phyloP scores from a whole-genome alignment of 2,888 invertebrate species.

The Tricholauxania praeusta region DNA sequence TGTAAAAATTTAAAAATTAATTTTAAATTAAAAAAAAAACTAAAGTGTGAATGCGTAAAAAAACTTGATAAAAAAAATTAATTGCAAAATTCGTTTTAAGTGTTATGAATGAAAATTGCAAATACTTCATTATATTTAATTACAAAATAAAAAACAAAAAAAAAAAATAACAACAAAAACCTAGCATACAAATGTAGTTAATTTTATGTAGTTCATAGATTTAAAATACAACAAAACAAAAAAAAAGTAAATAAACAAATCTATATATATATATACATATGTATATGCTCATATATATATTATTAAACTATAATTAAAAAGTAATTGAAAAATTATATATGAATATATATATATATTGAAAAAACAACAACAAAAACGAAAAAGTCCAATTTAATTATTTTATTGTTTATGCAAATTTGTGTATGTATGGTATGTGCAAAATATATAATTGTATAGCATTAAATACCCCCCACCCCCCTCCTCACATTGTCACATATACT shows the following conservation, averaged over 20 bases:
- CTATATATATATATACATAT: conserved; percentile 9
- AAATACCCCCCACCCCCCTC: not conserved
- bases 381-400: conserved; percentile 25
- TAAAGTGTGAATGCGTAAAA: not conserved
- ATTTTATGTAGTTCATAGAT: conserved; percentile 29
- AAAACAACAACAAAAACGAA: not conserved
- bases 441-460: conserved; percentile 15
- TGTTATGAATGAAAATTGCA: conserved; percentile 9
- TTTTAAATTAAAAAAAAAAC: not conserved
- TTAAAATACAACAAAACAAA: not conserved
- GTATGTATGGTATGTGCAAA: not conserved
- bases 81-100: not conserved
- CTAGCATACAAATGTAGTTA: conserved; percentile 25
- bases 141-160: not conserved
- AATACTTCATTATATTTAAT: conserved; percentile 1
- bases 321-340: not conserved
- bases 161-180: not conserved
- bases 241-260: conserved; percentile 1
- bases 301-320: not conserved
- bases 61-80: not conserved
- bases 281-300: conserved; percentile 1
- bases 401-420: conserved; percentile 17
- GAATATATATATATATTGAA: conserved; percentile 5
- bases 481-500: not conserved
- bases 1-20: conserved; percentile 14